phyloP scores from a whole-genome alignment of 2,113 vertebrate species.

The Phoxinus phoxinus region DNA sequence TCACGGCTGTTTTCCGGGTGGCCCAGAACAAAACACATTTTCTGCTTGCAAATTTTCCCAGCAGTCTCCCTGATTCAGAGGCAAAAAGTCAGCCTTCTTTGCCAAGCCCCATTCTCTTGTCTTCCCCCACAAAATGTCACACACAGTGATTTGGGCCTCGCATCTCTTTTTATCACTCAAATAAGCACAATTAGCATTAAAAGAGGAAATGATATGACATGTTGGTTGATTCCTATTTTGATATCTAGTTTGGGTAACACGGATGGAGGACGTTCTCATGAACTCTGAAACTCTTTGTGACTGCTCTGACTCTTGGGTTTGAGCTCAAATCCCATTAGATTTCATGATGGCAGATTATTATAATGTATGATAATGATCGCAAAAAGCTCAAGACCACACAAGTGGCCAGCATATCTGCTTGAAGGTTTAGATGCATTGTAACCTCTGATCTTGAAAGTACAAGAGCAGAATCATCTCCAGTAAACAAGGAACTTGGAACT shows the following conservation, averaged over 20 bases:
- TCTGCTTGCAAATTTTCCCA: conserved; percentile 57
- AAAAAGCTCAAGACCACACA: conserved; percentile 14
- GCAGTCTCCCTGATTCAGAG: conserved; percentile 44
- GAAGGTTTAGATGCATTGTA: not conserved
- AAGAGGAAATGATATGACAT: conserved; percentile 11
- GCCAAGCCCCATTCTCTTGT: not conserved
- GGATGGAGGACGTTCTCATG: not conserved
- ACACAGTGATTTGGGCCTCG: not conserved
- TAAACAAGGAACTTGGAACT: conserved; percentile 14
- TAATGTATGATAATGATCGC: not conserved
- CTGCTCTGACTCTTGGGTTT: not conserved
- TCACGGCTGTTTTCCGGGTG: conserved; percentile 50
- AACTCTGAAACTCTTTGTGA: not conserved
- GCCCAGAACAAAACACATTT: conserved; percentile 57
- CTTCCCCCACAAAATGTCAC: conserved; percentile 19
- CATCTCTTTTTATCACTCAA: not conserved
- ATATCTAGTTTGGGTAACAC: not conserved
- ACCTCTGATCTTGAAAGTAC: not conserved
- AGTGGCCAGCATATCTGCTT: not conserved
- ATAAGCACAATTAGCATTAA: not conserved
- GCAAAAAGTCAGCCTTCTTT: not conserved
- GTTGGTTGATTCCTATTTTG: not conserved
- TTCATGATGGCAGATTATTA: not conserved
- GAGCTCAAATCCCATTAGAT: not conserved
- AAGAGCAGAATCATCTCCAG: conserved; percentile 7